These are phyloP conservation scores for Meiosimyza decipiens DNA, from an alignment of 2,888 invertebrate species.

Conservation along the genomic window DNA sequence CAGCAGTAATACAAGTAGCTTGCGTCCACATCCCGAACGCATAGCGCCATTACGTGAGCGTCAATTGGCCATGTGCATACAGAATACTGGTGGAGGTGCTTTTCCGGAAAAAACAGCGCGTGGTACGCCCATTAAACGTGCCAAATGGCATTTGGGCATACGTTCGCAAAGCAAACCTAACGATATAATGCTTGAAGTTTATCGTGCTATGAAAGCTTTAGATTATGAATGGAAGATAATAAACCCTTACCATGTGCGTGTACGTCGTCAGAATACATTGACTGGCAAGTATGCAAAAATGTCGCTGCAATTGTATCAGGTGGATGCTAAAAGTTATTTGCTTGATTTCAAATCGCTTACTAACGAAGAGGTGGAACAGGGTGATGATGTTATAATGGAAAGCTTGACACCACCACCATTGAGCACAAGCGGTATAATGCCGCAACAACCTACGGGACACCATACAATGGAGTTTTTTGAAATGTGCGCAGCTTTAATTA, in stretches of 20 bases:
- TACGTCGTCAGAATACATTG: slow-evolving; percentile 87
- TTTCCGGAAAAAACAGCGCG: slow-evolving; percentile 66
- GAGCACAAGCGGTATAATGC: slow-evolving; percentile 57
- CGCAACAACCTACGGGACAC: slow-evolving; percentile 74
- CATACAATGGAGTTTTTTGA: slow-evolving; percentile 99
- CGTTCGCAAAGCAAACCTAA: slow-evolving; percentile 98
- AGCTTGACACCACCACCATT: slow-evolving; percentile 65
- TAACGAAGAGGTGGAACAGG: slow-evolving; percentile 76
- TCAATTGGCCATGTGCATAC: slow-evolving; percentile 67
- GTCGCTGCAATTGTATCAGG: slow-evolving; percentile 98
- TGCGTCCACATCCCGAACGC: slow-evolving; percentile 90
- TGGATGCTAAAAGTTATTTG: slow-evolving; percentile 97
- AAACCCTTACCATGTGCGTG: slow-evolving; percentile 95
- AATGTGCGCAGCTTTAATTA: slow-evolving; percentile 99
- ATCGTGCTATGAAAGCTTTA: slow-evolving; percentile 97
- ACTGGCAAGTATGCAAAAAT: slow-evolving; percentile 92
- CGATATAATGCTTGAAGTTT: slow-evolving; percentile 99
- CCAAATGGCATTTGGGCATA: slow-evolving; percentile 99
- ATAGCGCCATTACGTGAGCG: slow-evolving; percentile 80
- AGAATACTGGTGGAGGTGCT: slow-evolving; percentile 57
- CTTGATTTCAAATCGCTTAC: slow-evolving; percentile 97
- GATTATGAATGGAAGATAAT: slow-evolving; percentile 99
- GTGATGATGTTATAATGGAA: slow-evolving; percentile 67
- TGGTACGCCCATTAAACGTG: slow-evolving; percentile 87
- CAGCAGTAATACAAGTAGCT: slow-evolving; percentile 42